Conservation (phyloP, 2,888 invertebrate genomes). For the Phrixothrix hirtus region DNA sequence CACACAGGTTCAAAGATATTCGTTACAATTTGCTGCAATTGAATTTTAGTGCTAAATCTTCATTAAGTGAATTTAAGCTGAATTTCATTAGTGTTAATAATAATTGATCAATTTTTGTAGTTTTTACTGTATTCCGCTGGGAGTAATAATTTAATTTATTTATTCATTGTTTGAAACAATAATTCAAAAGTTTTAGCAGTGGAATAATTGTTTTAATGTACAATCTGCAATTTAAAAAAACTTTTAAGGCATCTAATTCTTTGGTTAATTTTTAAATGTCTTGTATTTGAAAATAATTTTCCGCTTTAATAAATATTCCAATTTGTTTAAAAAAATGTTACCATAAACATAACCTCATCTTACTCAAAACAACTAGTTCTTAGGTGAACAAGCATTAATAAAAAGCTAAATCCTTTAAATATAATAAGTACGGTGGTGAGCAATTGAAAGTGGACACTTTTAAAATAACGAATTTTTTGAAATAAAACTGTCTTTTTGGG, state of each 20-base stretch:
- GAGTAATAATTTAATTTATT: constrained; percentile 26
- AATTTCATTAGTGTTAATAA: constrained; percentile 34
- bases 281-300: neutral
- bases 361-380: too few species aligned
- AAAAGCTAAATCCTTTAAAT: too few species aligned
- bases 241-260: constrained; percentile 18
- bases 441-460: too few species aligned
- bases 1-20: constrained; percentile 18
- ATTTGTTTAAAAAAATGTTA: too few species aligned
- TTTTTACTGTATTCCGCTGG: constrained; percentile 22
- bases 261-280: neutral
- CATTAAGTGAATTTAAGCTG: constrained; percentile 30
- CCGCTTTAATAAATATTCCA: neutral
- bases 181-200: constrained; percentile 1
- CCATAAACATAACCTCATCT: too few species aligned
- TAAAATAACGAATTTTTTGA: too few species aligned
- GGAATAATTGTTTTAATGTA: constrained; percentile 29
- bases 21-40: constrained; percentile 14
- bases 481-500: too few species aligned
- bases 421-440: too few species aligned
- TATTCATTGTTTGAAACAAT: too few species aligned
- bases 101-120: constrained; percentile 25
- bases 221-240: constrained; percentile 27
- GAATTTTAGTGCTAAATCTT: constrained; percentile 32
- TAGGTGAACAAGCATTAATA: too few species aligned